Evolutionary conservation across 2,113 vertebrate species (phyloP).

Genomic region (Phyllostomus discolor): DNA sequence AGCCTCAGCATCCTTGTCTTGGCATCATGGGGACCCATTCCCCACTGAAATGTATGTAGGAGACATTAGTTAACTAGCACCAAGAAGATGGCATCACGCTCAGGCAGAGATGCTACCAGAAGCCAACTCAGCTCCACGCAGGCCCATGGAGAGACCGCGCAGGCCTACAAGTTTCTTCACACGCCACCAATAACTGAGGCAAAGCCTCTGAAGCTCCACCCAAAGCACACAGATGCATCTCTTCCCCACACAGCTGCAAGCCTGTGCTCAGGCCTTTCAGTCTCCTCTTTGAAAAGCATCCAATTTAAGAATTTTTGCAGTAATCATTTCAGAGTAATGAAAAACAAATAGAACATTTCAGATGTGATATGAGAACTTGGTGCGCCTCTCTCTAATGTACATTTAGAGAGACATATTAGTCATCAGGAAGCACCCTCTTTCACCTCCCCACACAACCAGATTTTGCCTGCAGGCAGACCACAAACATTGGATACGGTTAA

Average conservation of each 20-base stretch:
- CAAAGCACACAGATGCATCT: slow-evolving; percentile 50
- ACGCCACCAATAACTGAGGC: background rate
- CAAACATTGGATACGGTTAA: background rate
- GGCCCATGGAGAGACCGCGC: accelerated
- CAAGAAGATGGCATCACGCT: background rate
- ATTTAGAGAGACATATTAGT: slow-evolving; percentile 21
- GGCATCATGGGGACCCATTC: background rate
- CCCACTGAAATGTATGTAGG: background rate
- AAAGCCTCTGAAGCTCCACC: background rate
- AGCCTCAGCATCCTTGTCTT: background rate
- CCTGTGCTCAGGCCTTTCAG: slow-evolving; percentile 52
- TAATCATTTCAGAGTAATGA: slow-evolving; percentile 64
- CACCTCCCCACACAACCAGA: slow-evolving; percentile 6
- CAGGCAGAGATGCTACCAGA: background rate
- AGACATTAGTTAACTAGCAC: background rate
- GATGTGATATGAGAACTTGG: slow-evolving; percentile 32
- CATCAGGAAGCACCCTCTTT: slow-evolving; percentile 46
- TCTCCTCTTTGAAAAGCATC: slow-evolving; percentile 70
- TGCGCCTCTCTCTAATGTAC: background rate
- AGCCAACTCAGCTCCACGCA: background rate
- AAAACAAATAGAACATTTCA: slow-evolving; percentile 74
- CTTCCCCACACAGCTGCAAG: slow-evolving; percentile 68
- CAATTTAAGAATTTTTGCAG: slow-evolving; percentile 73
- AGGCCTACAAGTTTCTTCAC: background rate
- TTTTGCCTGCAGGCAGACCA: background rate